Evolutionary conservation across 2,797 vertebrate genomes (phyloP).

Genomic region (Thamnophis elegans): DNA sequence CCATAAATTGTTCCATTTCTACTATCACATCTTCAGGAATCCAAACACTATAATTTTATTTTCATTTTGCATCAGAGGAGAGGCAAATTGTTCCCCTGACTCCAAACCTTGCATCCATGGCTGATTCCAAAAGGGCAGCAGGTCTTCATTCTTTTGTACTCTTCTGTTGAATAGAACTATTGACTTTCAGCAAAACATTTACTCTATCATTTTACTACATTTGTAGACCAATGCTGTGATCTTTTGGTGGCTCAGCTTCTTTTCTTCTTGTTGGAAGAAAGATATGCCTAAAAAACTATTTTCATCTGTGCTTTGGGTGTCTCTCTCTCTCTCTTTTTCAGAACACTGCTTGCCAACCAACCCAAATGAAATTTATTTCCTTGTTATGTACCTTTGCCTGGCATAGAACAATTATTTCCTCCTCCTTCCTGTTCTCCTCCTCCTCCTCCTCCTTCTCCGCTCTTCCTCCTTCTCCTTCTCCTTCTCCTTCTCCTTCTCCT

Average conservation of each 20-base stretch:
- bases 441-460: not conserved
- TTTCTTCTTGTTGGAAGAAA: not conserved
- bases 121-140: not conserved
- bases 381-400: not conserved
- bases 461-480: not conserved
- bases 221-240: not conserved
- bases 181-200: not conserved
- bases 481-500: no score
- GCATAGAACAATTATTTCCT: not conserved
- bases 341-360: not conserved
- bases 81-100: not conserved
- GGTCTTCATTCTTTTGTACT: not conserved
- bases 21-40: not conserved
- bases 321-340: not conserved
- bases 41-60: not conserved
- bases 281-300: not conserved
- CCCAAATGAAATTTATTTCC: not conserved
- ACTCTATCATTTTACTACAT: not conserved
- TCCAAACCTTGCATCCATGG: not conserved
- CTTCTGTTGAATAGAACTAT: not conserved
- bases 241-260: not conserved
- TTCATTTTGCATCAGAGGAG: not conserved
- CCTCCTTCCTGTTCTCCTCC: not conserved
- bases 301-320: no score
- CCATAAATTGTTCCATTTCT: not conserved